Evolutionary conservation across 2,888 invertebrate species (phyloP).

Genomic region (Tridacna gigas): DNA sequence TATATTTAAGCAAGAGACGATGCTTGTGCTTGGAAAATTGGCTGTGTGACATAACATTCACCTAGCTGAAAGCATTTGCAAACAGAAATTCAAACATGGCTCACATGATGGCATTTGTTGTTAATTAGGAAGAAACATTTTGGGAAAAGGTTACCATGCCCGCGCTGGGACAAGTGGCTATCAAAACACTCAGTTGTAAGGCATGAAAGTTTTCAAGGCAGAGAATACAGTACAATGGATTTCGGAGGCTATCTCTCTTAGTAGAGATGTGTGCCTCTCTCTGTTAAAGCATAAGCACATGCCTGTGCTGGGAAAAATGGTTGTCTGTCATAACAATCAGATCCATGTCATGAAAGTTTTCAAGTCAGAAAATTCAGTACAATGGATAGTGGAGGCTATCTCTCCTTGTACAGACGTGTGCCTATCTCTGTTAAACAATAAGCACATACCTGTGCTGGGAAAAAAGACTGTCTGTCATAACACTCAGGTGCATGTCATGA

Average conservation of each 20-base stretch:
- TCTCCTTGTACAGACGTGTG: conserved; percentile 39
- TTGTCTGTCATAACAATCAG: neutral
- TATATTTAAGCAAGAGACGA: conserved; percentile 22
- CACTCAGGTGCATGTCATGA: neutral
- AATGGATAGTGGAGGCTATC: neutral
- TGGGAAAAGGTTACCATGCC: conserved; percentile 20
- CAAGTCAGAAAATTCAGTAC: neutral
- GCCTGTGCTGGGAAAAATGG: conserved; percentile 32
- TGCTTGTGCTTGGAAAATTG: conserved; percentile 38
- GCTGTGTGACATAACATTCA: neutral
- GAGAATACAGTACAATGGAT: too few species aligned
- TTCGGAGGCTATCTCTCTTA: neutral
- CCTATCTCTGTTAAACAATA: neutral
- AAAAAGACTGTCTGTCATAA: neutral
- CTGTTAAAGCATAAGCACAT: conserved; percentile 32
- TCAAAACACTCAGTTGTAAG: too few species aligned
- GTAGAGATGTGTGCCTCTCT: conserved; percentile 25
- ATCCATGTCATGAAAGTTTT: neutral
- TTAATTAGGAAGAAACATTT: too few species aligned
- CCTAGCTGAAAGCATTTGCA: neutral
- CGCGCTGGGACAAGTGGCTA: conserved; percentile 25
- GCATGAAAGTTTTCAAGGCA: too few species aligned
- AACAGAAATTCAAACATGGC: too few species aligned
- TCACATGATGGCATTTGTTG: too few species aligned
- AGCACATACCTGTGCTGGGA: conserved; percentile 49